Percentiles rank a stretch among this genome's conserved stretches.
phyloP scores from a whole-genome alignment of 2,888 invertebrate genomes.

The Nymphalis polychloros region DNA sequence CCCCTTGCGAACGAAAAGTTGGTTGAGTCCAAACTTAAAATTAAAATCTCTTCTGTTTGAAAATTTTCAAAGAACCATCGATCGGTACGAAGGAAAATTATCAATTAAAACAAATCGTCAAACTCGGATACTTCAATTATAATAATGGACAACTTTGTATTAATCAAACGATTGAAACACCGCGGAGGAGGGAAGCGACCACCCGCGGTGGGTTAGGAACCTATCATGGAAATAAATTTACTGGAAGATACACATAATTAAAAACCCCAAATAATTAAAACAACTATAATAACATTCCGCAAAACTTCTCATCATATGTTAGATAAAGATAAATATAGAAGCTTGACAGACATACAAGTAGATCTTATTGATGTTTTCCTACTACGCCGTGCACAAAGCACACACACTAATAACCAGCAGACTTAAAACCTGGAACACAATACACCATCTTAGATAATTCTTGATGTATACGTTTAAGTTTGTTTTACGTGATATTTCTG shows the following conservation, averaged over 20 bases:
- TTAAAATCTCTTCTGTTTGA: slow-evolving; percentile 18
- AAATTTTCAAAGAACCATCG: slow-evolving; percentile 40
- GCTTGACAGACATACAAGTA: background rate
- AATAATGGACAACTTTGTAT: slow-evolving; percentile 61
- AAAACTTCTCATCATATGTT: background rate
- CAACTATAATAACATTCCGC: background rate
- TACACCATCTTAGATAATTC: too few species aligned
- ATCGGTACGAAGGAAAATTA: slow-evolving; percentile 43
- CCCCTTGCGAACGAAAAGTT: background rate
- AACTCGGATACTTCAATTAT: slow-evolving; percentile 56
- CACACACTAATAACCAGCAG: too few species aligned
- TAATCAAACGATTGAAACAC: slow-evolving; percentile 56
- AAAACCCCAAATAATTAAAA: too few species aligned
- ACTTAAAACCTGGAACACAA: too few species aligned
- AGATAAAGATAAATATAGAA: background rate
- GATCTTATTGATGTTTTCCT: too few species aligned
- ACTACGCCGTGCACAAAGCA: too few species aligned
- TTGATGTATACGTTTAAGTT: too few species aligned
- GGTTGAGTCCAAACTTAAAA: slow-evolving; percentile 21
- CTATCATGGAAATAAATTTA: slow-evolving; percentile 13
- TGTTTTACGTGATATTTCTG: too few species aligned
- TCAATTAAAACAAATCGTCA: slow-evolving; percentile 54
- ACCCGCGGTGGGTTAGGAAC: slow-evolving; percentile 9
- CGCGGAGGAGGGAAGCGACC: slow-evolving; percentile 31
- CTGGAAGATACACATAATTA: slow-evolving; percentile 34